These are phyloP conservation scores for Papilio helenus DNA, from an alignment of 1,140 invertebrate genomes.

Conservation along the genomic window DNA sequence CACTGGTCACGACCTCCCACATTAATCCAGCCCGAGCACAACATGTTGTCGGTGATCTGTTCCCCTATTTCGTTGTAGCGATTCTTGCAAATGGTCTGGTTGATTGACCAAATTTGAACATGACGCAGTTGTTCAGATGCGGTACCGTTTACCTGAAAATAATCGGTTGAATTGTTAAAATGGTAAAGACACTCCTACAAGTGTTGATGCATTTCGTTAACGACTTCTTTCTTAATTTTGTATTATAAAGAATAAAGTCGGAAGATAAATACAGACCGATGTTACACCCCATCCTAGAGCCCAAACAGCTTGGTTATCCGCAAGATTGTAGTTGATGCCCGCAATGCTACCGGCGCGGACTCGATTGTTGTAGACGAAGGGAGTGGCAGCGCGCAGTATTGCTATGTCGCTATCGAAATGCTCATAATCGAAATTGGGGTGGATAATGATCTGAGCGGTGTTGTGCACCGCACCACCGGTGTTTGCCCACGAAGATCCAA, in stretches of 20 bases:
- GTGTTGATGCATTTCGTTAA: too few relatives aligned
- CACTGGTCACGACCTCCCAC: constrained; percentile 64
- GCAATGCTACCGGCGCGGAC: constrained; percentile 53
- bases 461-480: constrained; percentile 52
- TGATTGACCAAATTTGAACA: constrained; percentile 60
- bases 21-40: constrained; percentile 64
- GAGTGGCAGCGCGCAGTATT: constrained; percentile 83
- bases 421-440: constrained; percentile 83
- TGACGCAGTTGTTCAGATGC: constrained; percentile 61
- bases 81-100: constrained; percentile 51
- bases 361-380: constrained; percentile 63
- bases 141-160: constrained; percentile 54
- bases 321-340: constrained; percentile 53
- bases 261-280: constrained; percentile 47
- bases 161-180: constrained; percentile 25
- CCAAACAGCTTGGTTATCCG: constrained; percentile 55
- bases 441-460: constrained; percentile 59
- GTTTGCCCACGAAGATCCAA: constrained; percentile 57
- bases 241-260: neutral
- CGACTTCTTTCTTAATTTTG: too few relatives aligned
- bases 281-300: constrained; percentile 62
- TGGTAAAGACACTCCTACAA: too few relatives aligned
- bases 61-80: constrained; percentile 47
- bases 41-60: constrained; percentile 60
- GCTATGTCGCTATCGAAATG: constrained; percentile 87